phyloP scores from a whole-genome alignment of 2,888 invertebrate genomes.

The Yponomeuta sedellus region DNA sequence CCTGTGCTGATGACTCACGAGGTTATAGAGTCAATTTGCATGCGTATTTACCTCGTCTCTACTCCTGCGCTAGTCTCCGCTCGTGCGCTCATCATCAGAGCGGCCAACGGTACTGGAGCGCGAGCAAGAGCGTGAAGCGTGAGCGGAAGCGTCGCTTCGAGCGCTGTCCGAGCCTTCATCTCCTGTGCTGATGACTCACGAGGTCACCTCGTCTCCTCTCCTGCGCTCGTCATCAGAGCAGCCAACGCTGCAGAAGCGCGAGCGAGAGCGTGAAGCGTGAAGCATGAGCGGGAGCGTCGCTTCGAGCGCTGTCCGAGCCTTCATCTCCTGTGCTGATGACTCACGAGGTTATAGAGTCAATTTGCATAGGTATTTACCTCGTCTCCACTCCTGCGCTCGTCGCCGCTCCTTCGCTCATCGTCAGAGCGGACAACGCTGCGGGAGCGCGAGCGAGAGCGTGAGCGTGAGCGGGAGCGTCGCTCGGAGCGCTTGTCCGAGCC shows the following conservation, averaged over 20 bases:
- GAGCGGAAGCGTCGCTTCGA: constrained; percentile 42
- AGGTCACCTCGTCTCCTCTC: constrained; percentile 66
- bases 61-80: constrained; percentile 61
- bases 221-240: constrained; percentile 51
- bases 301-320: constrained; percentile 29
- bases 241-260: constrained; percentile 43
- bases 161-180: constrained; percentile 20
- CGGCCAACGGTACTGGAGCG: constrained; percentile 43
- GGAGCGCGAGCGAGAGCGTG: constrained; percentile 44
- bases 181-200: too few species aligned
- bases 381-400: constrained; percentile 66
- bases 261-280: constrained; percentile 40
- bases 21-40: background rate
- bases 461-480: constrained; percentile 39
- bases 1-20: too few species aligned
- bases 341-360: too few species aligned
- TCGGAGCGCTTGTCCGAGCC: constrained; percentile 46
- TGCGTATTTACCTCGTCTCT: constrained; percentile 51
- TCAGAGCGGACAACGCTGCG: constrained; percentile 45
- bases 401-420: constrained; percentile 62
- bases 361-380: constrained; percentile 38
- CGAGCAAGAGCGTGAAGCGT: constrained; percentile 35
- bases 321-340: too few species aligned
- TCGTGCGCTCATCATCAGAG: constrained; percentile 53
- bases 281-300: constrained; percentile 36